phyloP scores from a whole-genome alignment of 2,797 vertebrate genomes.

The Meda fulgida region DNA sequence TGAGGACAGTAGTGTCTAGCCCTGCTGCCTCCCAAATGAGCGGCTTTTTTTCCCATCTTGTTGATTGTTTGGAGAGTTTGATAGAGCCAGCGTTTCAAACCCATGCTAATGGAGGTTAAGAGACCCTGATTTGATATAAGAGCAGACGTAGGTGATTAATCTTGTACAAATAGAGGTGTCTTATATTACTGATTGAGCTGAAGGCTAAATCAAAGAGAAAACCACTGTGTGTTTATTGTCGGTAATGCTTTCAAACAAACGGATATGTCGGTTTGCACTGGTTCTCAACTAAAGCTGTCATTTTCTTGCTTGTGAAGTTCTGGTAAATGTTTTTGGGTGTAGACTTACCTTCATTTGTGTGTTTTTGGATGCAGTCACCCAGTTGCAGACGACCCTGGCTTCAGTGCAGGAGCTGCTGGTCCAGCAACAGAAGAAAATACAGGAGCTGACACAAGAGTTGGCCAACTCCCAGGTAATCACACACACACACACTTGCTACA shows the following conservation, averaged over 20 bases:
- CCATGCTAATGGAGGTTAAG: constrained; percentile 85
- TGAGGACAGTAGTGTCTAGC: constrained; percentile 82
- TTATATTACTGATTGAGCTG: constrained; percentile 63
- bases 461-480: constrained; percentile 85
- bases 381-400: constrained; percentile 91
- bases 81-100: constrained; percentile 80
- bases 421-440: constrained; percentile 95
- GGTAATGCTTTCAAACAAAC: constrained; percentile 39
- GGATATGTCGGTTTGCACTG: constrained; percentile 9
- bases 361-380: constrained; percentile 81
- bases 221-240: constrained; percentile 39
- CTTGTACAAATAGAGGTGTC: constrained; percentile 67
- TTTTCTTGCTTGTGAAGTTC: constrained; percentile 7
- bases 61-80: constrained; percentile 85
- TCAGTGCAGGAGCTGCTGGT: constrained; percentile 92
- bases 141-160: constrained; percentile 85
- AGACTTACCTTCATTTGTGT: constrained; percentile 20
- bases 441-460: constrained; percentile 92
- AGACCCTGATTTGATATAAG: constrained; percentile 86
- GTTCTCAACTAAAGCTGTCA: not conserved
- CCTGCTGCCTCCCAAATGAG: constrained; percentile 78
- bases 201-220: constrained; percentile 59
- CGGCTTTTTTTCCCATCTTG: constrained; percentile 75
- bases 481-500: not conserved
- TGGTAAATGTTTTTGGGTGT: constrained; percentile 4